Base-by-base conservation (phyloP, 2,888 invertebrate species). In the Celastrina argiolus region DNA sequence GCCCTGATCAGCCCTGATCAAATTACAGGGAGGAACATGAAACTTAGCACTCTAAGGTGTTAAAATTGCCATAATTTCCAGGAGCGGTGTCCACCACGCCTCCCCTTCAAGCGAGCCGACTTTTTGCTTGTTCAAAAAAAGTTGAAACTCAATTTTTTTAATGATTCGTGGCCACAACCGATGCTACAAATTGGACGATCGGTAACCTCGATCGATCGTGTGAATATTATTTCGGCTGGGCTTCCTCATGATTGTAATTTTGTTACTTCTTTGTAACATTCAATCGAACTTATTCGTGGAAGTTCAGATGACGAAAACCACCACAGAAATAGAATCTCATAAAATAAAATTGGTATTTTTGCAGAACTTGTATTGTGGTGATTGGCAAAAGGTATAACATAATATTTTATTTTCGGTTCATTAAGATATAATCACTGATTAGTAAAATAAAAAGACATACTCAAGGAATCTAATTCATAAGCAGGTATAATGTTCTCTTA, bases 31-130 rank as follows among this genome's bases (percentile, higher is more conserved):
- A 76, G 78, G 76, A 81, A 76, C 74, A 74, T 78, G 81, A 81
- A 85, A 86, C 86, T 88, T 90, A 88, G 87, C 90, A 87, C 89
- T 87, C 77, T 85, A 83, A 90, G 90, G 90, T 91, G 90, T 91
- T 82, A 90, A 91, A 88, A 91, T 91, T 91, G 89, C 90, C 90
- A 84, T 90, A 88, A 91, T 90, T 87, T 82, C 76, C 80, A 81
- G 81, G 77, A 79, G 79, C 76, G 78, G 76, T 78, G 77, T 80
- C 78, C 77, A 81, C 83, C 85, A 81, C 90, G 86, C 89, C 87
- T 81, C 75, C 75, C 68, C 75, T 78, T 83, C 83, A 85, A 85
- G 81, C 80, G 82, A 82, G 84, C 87, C 87, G 88, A 84, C 87
- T 87, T 90, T 90, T 90, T 88, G 83, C 83, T 75, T 75, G 73